A percentile compares a stretch with the other conserved stretches of the same genome.
Conservation (phyloP, 53 echinoderm and acorn worm genomes). For the Mesocentrotus franciscanus region DNA sequence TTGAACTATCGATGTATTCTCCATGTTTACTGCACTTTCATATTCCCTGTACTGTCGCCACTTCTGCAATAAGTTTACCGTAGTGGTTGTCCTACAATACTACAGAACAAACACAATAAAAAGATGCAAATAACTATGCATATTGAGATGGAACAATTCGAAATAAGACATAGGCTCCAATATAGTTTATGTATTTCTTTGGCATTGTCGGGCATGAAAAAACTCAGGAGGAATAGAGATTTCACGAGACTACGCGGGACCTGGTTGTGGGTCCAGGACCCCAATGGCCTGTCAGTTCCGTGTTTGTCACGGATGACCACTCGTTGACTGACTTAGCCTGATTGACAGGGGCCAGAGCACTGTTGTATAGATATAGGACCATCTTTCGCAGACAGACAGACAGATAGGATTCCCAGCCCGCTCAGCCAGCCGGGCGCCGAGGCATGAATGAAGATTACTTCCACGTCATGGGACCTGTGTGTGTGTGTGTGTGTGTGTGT, state of each 20-base stretch:
- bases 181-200: too few species aligned
- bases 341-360: slow-evolving; percentile 13
- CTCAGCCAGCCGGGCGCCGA: slow-evolving; percentile 64
- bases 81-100: too few species aligned
- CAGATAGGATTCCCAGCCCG: slow-evolving; percentile 39
- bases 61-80: too few species aligned
- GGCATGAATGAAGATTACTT: slow-evolving; percentile 61
- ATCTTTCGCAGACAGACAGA: background rate
- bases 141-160: too few species aligned
- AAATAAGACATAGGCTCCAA: too few species aligned
- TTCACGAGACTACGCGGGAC: background rate
- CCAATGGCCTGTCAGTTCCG: background rate
- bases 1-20: too few species aligned
- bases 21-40: too few species aligned
- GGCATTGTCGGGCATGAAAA: too few species aligned
- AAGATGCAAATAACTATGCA: too few species aligned
- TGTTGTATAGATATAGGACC: background rate
- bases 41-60: too few species aligned
- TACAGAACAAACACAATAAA: too few species aligned
- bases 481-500: background rate
- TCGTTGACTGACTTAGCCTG: slow-evolving; percentile 37
- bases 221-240: too few species aligned
- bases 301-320: slow-evolving; percentile 25
- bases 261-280: background rate
- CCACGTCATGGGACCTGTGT: slow-evolving; percentile 44